Evolutionary conservation across 2,797 vertebrate genomes (phyloP).

Genomic region (Parauchenoglanis punctatus): DNA sequence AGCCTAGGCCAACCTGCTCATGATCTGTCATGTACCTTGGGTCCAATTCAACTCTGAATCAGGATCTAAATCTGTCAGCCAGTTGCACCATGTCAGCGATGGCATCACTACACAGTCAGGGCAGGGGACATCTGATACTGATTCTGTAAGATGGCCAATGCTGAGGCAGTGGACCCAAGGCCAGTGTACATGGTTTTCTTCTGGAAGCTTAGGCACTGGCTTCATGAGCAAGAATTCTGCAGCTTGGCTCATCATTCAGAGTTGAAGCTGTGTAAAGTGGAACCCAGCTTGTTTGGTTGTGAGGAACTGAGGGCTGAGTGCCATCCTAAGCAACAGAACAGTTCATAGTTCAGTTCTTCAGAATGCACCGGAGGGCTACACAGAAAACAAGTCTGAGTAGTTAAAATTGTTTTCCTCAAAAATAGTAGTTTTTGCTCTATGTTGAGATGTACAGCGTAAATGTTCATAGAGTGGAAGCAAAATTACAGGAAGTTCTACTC

Average conservation of each 20-base stretch:
- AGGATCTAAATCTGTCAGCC: background rate
- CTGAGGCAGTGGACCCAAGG: background rate
- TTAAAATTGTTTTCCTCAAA: too few species aligned
- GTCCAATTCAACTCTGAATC: background rate
- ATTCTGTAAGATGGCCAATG: background rate
- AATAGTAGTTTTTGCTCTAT: too few species aligned
- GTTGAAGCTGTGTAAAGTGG: background rate
- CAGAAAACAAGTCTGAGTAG: too few species aligned
- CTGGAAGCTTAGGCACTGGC: background rate
- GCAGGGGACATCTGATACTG: background rate
- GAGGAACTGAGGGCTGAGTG: background rate
- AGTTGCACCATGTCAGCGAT: background rate
- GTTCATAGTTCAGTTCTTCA: background rate
- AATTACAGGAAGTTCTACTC: too few species aligned
- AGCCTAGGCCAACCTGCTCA: background rate
- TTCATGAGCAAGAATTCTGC: background rate
- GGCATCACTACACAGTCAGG: background rate
- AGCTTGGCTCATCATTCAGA: background rate
- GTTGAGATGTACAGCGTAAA: too few species aligned
- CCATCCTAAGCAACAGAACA: background rate
- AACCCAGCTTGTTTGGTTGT: background rate
- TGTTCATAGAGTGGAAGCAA: too few species aligned
- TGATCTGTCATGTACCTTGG: constrained; percentile 5
- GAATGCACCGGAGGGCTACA: background rate
- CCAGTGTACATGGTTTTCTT: background rate